phyloP scores from a whole-genome alignment of 2,113 vertebrate genomes.

The Amphiprion percula region DNA sequence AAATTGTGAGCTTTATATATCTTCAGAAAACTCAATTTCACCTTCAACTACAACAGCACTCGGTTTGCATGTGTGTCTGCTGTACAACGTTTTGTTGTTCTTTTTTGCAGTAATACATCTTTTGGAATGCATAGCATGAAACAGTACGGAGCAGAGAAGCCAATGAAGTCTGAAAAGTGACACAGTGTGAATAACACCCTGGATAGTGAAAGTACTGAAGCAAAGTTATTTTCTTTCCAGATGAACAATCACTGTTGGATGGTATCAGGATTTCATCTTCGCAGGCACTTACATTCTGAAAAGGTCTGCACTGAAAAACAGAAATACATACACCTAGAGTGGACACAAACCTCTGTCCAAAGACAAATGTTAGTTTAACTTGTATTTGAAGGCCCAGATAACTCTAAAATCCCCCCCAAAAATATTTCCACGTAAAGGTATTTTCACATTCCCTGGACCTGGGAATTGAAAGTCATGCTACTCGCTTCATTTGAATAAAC shows the following conservation, averaged over 20 bases:
- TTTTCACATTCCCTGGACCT: background rate
- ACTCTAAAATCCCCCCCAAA: no score
- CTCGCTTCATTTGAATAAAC: no score
- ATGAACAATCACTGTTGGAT: slow-evolving; percentile 34
- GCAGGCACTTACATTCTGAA: slow-evolving; percentile 17
- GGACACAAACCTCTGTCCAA: background rate
- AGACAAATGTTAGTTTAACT: background rate
- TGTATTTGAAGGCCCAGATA: no score
- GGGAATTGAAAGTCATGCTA: no score
- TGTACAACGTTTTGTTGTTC: no score
- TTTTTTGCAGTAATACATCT: background rate
- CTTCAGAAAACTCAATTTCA: no score
- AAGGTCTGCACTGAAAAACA: background rate
- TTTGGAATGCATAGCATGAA: slow-evolving; percentile 1
- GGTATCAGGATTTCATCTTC: slow-evolving; percentile 34
- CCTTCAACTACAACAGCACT: no score
- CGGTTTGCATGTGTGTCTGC: no score
- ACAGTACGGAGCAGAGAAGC: background rate
- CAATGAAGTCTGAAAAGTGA: slow-evolving; percentile 39
- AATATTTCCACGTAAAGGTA: background rate
- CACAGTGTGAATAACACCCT: slow-evolving; percentile 34
- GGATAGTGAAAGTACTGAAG: slow-evolving; percentile 19
- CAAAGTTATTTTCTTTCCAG: slow-evolving; percentile 43
- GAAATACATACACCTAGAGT: background rate
- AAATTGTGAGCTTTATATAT: no score